phyloP scores from a whole-genome alignment of 2,888 invertebrate species.

The Drosophila pseudotalamancana region DNA sequence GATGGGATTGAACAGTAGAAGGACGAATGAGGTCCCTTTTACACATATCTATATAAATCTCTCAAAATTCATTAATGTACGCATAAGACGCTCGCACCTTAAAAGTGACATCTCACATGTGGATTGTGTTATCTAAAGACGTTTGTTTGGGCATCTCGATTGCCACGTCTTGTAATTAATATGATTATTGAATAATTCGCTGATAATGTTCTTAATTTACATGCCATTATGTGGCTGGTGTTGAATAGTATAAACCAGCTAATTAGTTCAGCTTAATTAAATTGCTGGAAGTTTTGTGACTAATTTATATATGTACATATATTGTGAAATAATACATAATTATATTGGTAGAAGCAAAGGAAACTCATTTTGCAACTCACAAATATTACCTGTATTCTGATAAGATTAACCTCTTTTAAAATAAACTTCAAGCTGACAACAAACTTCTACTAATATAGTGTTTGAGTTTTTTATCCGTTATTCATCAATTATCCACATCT shows the following conservation, averaged over 20 bases:
- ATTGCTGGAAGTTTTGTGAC: no score
- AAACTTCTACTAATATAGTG: no score
- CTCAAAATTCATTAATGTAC: not conserved
- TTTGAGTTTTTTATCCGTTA: no score
- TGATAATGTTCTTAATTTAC: constrained; percentile 31
- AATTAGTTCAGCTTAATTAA: constrained; percentile 41
- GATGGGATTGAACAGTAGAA: constrained; percentile 29
- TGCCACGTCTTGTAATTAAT: constrained; percentile 55
- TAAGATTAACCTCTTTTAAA: no score
- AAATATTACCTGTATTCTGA: no score
- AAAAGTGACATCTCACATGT: constrained; percentile 29
- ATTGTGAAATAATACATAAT: no score
- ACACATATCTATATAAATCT: not conserved
- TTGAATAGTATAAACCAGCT: constrained; percentile 67
- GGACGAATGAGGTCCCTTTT: constrained; percentile 26
- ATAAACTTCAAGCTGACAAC: no score
- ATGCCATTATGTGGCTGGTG: constrained; percentile 15
- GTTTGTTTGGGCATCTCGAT: constrained; percentile 32
- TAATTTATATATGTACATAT: no score
- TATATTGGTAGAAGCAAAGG: no score
- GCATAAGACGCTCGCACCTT: constrained; percentile 12
- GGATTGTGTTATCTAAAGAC: constrained; percentile 52
- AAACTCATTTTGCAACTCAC: no score
- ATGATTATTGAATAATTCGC: constrained; percentile 63
- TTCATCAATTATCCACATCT: no score